Base-by-base conservation (phyloP, 2,888 invertebrate species). In the Dusona sp. region DNA sequence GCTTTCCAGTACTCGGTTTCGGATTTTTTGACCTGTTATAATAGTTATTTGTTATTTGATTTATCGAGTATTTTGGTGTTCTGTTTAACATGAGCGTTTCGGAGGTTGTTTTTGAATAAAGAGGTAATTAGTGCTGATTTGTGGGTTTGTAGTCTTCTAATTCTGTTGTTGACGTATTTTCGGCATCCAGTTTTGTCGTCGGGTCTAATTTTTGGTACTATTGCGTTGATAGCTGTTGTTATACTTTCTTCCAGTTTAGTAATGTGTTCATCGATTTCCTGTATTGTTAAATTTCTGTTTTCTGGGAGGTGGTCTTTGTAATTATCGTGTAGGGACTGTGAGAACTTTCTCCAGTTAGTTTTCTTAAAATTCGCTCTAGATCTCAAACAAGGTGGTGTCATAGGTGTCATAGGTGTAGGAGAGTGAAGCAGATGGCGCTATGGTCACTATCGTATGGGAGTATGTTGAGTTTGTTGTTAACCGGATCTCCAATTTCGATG, bases 231-330 rank as follows among this genome's bases (percentile, higher is more conserved):
- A 1, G 83, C 48, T 8, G 77, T 61, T 9, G 3, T 29, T n/a
- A 83, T 80, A n/a, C 9, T 16, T 3, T 64, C 19, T 33, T 67
- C 42, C 3, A 83, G 36, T n/a, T 74, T 70, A 2, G 3, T 9
- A 16, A 85, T 64, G 13, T 77, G 16, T 16, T n/a, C 3, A 11
- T 88, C 77, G 3, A 88, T 88, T 81, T 89, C 88, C 0, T 61
- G 2, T 29, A 51, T 84, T 0, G 84, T 65, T 29, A 89, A 72
- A n/a, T 88, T 89, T 68, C 81, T 79, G 22, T 88, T 38, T 11
- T 73, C 16, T 11, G 88, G 84, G 6, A 86, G 33, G 1, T 74
- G 16, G 2, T 36, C 8, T 0, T 25, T 19, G 0, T 36, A 61
- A 36, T 61, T 83, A 1, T 61, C 25, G 8, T 19, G 1, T 4